phyloP scores from a whole-genome alignment of 2,113 vertebrate species.

The Microtus oregoni region DNA sequence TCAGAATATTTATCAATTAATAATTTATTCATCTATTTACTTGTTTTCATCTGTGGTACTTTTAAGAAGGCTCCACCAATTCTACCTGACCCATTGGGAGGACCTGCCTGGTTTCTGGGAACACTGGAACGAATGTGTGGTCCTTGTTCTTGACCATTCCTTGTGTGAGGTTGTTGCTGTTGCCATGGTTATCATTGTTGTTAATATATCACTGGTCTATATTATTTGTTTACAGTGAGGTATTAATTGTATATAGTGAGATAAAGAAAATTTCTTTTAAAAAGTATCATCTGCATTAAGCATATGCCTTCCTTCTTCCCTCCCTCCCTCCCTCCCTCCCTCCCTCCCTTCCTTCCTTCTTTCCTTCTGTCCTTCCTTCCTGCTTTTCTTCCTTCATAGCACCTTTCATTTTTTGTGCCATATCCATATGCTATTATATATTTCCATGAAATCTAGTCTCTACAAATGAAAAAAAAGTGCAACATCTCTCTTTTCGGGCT shows the following conservation, averaged over 20 bases:
- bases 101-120: neutral
- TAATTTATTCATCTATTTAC: neutral
- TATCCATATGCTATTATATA: neutral
- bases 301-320: no score
- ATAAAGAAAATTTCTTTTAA: neutral
- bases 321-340: no score
- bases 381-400: accelerated
- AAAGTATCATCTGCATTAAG: neutral
- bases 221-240: neutral
- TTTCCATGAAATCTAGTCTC: neutral
- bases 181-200: neutral
- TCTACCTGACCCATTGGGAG: neutral
- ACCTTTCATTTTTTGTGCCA: neutral
- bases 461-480: neutral
- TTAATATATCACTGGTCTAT: neutral
- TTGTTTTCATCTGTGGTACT: neutral
- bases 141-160: neutral
- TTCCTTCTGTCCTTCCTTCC: no score
- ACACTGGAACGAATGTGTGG: neutral
- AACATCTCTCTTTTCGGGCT: neutral
- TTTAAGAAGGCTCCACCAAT: neutral
- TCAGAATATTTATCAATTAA: neutral
- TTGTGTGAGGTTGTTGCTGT: neutral
- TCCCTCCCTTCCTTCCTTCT: no score
- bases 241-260: neutral